Percentiles rank a stretch among this genome's conserved stretches.
phyloP scores from a whole-genome alignment of 1,140 invertebrate species.

The Vanessa atalanta region DNA sequence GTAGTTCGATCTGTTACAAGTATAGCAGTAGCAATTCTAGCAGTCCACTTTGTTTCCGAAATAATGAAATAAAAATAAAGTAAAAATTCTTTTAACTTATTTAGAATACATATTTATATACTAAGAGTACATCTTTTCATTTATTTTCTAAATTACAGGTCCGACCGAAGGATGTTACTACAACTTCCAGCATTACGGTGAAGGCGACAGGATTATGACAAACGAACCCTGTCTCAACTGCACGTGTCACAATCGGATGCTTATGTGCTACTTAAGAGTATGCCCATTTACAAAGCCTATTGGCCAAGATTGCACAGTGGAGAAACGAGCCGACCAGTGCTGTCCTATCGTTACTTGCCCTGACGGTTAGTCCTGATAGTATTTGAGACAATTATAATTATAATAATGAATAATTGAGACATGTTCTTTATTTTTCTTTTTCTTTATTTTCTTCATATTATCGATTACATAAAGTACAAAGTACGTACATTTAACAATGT shows the following conservation, averaged over 20 bases:
- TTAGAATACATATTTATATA: too few relatives aligned
- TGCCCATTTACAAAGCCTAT: constrained; percentile 96
- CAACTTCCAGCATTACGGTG: constrained; percentile 95
- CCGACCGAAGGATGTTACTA: constrained; percentile 91
- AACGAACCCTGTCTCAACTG: constrained; percentile 97
- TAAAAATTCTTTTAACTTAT: too few relatives aligned
- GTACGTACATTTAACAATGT: too few relatives aligned
- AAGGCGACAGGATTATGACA: constrained; percentile 95
- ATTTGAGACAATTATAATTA: not conserved
- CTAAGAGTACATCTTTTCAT: not conserved
- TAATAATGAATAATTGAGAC: not conserved
- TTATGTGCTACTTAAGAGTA: constrained; percentile 96
- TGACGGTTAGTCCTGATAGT: constrained; percentile 84
- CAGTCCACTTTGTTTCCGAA: too few relatives aligned
- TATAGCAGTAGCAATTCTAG: too few relatives aligned
- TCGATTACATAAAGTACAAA: too few relatives aligned
- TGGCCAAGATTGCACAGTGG: constrained; percentile 93
- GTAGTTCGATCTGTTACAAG: too few relatives aligned
- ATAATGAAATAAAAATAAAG: too few relatives aligned
- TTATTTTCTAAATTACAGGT: constrained; percentile 47
- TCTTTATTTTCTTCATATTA: too few relatives aligned
- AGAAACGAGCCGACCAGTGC: constrained; percentile 94
- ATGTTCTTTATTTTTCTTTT: not conserved
- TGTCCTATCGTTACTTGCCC: constrained; percentile 96
- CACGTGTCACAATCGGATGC: constrained; percentile 95